A percentile compares a stretch with the other conserved stretches of the same genome.
Conservation (phyloP, 2,113 vertebrate genomes). For the Leptocoma aspasia region DNA sequence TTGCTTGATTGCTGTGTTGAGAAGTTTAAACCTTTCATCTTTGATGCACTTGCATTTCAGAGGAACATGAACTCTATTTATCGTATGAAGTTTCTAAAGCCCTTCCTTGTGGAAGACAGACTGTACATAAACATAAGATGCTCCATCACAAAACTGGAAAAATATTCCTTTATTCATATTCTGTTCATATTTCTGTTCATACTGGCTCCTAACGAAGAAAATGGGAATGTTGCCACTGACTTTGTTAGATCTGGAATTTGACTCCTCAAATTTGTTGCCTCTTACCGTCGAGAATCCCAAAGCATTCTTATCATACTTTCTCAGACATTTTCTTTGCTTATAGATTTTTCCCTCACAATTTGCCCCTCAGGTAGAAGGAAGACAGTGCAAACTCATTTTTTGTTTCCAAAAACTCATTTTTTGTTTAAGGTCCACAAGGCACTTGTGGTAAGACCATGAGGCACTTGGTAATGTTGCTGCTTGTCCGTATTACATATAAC, state of each 20-base stretch:
- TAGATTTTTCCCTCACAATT: not conserved
- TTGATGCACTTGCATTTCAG: not conserved
- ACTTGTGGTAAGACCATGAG: no score
- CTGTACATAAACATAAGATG: not conserved
- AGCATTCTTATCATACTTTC: not conserved
- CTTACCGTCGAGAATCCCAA: not conserved
- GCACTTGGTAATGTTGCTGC: rapidly evolving
- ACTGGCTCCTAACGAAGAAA: not conserved
- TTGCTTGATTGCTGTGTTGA: not conserved
- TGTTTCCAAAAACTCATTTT: not conserved
- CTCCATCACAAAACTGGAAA: not conserved
- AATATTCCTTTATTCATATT: not conserved
- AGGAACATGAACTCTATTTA: not conserved
- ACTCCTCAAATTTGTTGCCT: not conserved
- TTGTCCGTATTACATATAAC: not conserved
- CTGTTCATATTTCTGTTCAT: not conserved
- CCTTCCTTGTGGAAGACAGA: not conserved
- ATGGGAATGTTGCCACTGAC: not conserved
- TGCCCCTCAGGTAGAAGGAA: not conserved
- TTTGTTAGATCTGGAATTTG: not conserved
- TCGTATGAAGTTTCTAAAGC: not conserved
- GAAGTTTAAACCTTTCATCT: not conserved
- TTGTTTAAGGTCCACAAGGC: not conserved
- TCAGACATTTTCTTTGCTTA: not conserved
- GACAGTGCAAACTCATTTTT: not conserved